Percentiles rank a stretch among this genome's conserved stretches.
Conservation (phyloP, 1,140 invertebrate species). For the Laupala kohalensis region DNA sequence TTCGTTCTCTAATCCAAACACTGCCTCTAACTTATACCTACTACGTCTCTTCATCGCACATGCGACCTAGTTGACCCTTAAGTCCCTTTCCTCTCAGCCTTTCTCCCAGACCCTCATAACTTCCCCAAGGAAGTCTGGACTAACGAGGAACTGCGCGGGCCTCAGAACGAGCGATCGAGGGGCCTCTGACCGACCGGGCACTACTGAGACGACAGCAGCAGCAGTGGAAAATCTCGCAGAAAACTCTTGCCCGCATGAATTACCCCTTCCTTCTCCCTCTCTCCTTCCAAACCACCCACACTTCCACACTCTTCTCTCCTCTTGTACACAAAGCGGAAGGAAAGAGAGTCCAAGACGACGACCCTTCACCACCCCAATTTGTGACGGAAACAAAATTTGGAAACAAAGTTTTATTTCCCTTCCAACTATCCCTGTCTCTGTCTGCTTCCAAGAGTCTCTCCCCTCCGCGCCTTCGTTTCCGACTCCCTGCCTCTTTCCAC, state of each 20-base stretch:
- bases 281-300: neutral
- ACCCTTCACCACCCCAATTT: neutral
- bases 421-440: neutral
- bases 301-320: neutral
- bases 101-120: no score
- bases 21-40: no score
- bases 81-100: no score
- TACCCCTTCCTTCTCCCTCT: neutral
- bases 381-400: neutral
- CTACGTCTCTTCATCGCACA: no score
- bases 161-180: neutral
- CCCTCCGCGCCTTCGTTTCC: neutral
- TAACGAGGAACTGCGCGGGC: neutral
- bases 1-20: no score
- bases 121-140: no score
- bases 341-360: neutral
- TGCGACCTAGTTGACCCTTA: no score
- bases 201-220: neutral
- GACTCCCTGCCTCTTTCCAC: no score
- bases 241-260: neutral
- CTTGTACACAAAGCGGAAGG: neutral
- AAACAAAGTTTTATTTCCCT: neutral
- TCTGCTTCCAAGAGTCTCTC: neutral
- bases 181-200: neutral
- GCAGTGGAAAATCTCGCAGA: neutral